phyloP scores from a whole-genome alignment of 2,888 invertebrate species.

The Cremastinae sp. region DNA sequence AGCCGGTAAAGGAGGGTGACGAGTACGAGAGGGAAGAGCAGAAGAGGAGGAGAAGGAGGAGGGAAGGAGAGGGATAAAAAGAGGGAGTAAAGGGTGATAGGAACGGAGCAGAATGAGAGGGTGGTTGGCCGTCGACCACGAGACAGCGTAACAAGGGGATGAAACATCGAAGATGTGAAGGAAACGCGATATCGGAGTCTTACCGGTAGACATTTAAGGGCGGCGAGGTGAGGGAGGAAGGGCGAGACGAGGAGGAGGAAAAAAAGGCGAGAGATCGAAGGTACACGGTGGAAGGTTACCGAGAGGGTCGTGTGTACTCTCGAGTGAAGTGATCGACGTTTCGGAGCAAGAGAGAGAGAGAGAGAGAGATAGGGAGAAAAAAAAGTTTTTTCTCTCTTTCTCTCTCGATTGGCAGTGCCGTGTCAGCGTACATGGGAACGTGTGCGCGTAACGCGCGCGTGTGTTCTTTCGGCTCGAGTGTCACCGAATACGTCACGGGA shows the following conservation, averaged over 20 bases:
- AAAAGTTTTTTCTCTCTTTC: neutral
- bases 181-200: constrained; percentile 55
- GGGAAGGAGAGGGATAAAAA: neutral
- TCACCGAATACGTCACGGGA: constrained; percentile 55
- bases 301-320: constrained; percentile 25
- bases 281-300: constrained; percentile 39
- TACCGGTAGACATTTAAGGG: constrained; percentile 2
- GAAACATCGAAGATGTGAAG: constrained; percentile 62
- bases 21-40: neutral
- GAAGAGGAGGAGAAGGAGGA: neutral
- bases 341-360: constrained; percentile 22
- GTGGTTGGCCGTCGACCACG: constrained; percentile 51
- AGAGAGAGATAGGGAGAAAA: constrained; percentile 16
- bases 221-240: constrained; percentile 24
- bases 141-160: constrained; percentile 52
- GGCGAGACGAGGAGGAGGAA: constrained; percentile 12
- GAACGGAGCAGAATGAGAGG: constrained; percentile 35
- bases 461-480: constrained; percentile 42
- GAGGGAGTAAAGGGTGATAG: constrained; percentile 38
- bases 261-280: constrained; percentile 23
- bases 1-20: too few relatives aligned
- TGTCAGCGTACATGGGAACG: constrained; percentile 8
- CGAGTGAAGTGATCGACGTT: constrained; percentile 53
- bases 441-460: constrained; percentile 22
- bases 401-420: neutral